Evolutionary conservation across 2,797 vertebrate genomes (phyloP), one percentile per base, ranked within the genome.

Genomic region (Hoplostethus atlanticus): DNA sequence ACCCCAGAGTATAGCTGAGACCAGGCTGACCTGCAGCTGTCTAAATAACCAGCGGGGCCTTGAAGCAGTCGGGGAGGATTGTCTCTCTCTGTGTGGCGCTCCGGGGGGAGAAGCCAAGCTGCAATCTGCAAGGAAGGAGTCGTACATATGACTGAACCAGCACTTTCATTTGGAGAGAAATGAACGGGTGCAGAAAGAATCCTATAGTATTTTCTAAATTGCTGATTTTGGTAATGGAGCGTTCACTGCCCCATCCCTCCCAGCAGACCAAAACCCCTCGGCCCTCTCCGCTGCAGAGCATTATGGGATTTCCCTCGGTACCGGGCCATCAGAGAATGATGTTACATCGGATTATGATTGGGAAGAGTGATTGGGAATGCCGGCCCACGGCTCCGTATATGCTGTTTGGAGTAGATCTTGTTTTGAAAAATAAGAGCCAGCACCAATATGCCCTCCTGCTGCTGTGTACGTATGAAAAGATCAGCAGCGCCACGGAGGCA

Each of bases 21-120:
- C 12, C 46, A 59, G 74, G 80, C 76, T 77, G 48, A 80, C 82
- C 77, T 61, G 60, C 93, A 94, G 92, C 92, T 94, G 92, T 91
- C 71, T 79, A 90, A 95, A 95, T 85, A 94, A 54, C 57, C 67
- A 21, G 44, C 28, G 55, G 71, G 73, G 70, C 84, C 84, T 73
- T 71, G 51, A 80, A 84, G 73, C 74, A 61, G 73, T 81, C 57
- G 48, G 76, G 36, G 79, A 81, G 17, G 56, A 56, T 42, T n/a
- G 61, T 46, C 54, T 91, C 81, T 74, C 84, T 81, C 81, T 81
- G 79, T 65, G 78, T 64, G 59, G 60, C 67, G 61, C 82, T 83
- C 3, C 62, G 31, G 69, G 68, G 31, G 30, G 16, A 34, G 21
- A 21, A 21, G 21, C 21, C 21, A 21, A n/a, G 60, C 53, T 51